Percentiles rank a stretch among this genome's conserved stretches.
phyloP scores from a whole-genome alignment of 2,888 invertebrate species.

The Drosophila fulvimacula region DNA sequence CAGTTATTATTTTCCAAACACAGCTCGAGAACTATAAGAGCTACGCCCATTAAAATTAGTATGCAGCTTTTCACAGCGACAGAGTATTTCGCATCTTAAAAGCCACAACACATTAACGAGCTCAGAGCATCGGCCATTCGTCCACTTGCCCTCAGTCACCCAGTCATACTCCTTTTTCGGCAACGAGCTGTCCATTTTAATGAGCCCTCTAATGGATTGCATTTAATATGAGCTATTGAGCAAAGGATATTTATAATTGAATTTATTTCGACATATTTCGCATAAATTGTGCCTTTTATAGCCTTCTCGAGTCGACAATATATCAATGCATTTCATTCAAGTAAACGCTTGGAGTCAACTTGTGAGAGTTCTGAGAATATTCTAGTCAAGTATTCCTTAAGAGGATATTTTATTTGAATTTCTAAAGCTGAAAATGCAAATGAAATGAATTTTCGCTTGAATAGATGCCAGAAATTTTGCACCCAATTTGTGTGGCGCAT shows the following conservation, averaged over 20 bases:
- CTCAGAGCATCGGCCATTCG: background rate
- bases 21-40: background rate
- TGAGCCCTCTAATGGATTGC: background rate
- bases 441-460: constrained; percentile 5
- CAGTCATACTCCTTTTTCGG: background rate
- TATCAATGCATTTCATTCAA: constrained; percentile 1
- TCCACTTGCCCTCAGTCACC: background rate
- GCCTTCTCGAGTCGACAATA: background rate
- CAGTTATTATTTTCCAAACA: background rate
- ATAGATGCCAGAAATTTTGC: background rate
- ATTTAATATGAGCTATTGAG: background rate
- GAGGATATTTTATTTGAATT: constrained; percentile 1
- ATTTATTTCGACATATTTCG: background rate
- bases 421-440: background rate
- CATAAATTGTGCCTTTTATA: constrained; percentile 3
- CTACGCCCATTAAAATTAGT: background rate
- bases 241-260: background rate
- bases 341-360: background rate
- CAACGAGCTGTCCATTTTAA: constrained; percentile 22
- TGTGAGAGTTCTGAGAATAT: background rate
- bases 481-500: background rate
- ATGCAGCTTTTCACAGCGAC: background rate
- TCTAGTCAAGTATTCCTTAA: constrained; percentile 11
- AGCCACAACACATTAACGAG: background rate
- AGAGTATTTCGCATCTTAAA: no score